These are phyloP conservation scores for Porites divaricata DNA, from an alignment of 92 coral and sea anemone species.

Conservation along the genomic window DNA sequence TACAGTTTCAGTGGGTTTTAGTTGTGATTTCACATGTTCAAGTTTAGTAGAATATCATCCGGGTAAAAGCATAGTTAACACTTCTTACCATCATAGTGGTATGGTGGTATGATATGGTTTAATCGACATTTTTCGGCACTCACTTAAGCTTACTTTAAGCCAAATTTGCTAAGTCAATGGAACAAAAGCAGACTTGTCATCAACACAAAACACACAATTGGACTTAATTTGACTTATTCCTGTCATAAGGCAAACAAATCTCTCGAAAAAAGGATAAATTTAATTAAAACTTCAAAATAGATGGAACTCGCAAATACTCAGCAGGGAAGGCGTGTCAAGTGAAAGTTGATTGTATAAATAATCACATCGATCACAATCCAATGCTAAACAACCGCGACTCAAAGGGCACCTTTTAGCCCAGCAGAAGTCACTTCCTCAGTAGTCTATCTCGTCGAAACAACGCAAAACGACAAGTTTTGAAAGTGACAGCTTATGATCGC, in stretches of 20 bases:
- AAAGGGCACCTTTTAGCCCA: neutral
- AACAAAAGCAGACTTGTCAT: neutral
- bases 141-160: neutral
- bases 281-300: neutral
- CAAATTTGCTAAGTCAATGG: neutral
- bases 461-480: neutral
- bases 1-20: too few relatives aligned
- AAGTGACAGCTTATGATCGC: neutral
- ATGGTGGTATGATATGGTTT: too few relatives aligned
- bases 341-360: neutral
- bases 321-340: conserved; percentile 1
- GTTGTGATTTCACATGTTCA: too few relatives aligned
- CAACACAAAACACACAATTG: neutral
- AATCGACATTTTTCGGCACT: neutral
- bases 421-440: conserved; percentile 15
- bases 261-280: neutral
- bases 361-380: conserved; percentile 5
- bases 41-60: too few relatives aligned
- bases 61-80: too few relatives aligned
- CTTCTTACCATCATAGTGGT: too few relatives aligned
- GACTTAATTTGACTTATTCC: neutral
- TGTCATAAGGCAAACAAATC: neutral
- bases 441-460: neutral
- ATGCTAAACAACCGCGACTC: neutral
- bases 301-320: neutral